phyloP scores from a whole-genome alignment of 2,113 vertebrate species.

The Oreochromis niloticus region DNA sequence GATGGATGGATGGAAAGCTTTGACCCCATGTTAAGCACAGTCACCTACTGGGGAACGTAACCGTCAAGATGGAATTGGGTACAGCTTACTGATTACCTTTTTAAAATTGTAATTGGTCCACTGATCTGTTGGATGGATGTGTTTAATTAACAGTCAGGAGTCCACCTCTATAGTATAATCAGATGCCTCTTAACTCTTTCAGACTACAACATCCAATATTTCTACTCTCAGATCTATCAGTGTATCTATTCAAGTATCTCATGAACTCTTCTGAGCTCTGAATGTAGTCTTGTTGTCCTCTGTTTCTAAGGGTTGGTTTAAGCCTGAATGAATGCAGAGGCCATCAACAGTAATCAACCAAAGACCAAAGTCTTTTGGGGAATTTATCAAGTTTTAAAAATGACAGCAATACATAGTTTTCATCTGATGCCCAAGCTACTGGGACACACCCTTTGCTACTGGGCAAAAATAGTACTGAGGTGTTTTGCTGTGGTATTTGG shows the following conservation, averaged over 20 bases:
- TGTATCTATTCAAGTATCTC: neutral
- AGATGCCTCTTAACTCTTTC: neutral
- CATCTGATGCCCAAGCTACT: neutral
- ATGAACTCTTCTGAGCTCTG: neutral
- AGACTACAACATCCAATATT: neutral
- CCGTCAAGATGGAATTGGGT: constrained; percentile 13
- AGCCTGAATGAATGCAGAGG: neutral
- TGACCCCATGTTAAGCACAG: constrained; percentile 34
- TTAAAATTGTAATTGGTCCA: constrained; percentile 41
- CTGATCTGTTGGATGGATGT: constrained; percentile 11
- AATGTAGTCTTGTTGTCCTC: neutral
- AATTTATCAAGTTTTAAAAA: neutral
- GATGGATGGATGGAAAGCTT: constrained; percentile 31
- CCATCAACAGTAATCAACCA: neutral
- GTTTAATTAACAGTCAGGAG: constrained; percentile 13
- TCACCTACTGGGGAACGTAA: constrained; percentile 7
- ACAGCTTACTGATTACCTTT: constrained; percentile 36
- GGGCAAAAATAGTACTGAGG: neutral
- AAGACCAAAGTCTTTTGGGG: neutral
- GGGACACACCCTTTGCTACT: neutral
- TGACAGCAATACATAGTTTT: neutral
- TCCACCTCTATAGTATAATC: neutral
- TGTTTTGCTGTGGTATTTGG: neutral
- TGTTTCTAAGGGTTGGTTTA: neutral
- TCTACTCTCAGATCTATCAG: neutral